phyloP scores from a whole-genome alignment of 1,140 invertebrate species.

The Metaphire vulgaris region DNA sequence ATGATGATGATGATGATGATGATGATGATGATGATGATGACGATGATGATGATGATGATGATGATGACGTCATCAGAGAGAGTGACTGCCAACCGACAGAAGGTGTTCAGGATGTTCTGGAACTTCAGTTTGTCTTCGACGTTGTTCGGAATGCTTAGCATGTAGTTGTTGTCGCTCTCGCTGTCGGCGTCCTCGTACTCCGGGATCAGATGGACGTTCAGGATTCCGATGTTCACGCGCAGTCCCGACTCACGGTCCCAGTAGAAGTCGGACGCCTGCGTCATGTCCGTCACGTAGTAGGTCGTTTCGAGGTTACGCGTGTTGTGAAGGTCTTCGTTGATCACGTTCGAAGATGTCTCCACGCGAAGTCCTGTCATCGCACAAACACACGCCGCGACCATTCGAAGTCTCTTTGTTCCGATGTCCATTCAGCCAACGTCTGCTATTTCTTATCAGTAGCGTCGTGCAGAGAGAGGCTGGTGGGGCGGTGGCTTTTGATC shows the following conservation, averaged over 20 bases:
- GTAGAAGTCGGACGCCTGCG: too few relatives aligned
- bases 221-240: too few relatives aligned
- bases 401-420: too few relatives aligned
- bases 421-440: too few relatives aligned
- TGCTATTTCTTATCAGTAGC: too few relatives aligned
- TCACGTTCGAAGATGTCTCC: constrained; percentile 22
- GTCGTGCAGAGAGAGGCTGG: too few relatives aligned
- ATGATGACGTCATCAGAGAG: too few relatives aligned
- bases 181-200: constrained; percentile 25
- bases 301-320: constrained; percentile 7
- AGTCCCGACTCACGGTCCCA: too few relatives aligned
- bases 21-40: constrained; percentile 15
- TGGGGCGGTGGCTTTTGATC: too few relatives aligned
- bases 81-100: constrained; percentile 29
- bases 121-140: constrained; percentile 29
- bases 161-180: constrained; percentile 28
- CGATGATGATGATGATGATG: too few relatives aligned
- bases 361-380: constrained; percentile 25
- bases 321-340: constrained; percentile 26
- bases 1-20: constrained; percentile 24
- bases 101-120: constrained; percentile 14
- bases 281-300: too few relatives aligned
- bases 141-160: constrained; percentile 27
- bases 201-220: constrained; percentile 28
- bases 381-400: too few relatives aligned